Base-by-base conservation (phyloP, 1,140 invertebrate species). In the Eueides isabella region DNA sequence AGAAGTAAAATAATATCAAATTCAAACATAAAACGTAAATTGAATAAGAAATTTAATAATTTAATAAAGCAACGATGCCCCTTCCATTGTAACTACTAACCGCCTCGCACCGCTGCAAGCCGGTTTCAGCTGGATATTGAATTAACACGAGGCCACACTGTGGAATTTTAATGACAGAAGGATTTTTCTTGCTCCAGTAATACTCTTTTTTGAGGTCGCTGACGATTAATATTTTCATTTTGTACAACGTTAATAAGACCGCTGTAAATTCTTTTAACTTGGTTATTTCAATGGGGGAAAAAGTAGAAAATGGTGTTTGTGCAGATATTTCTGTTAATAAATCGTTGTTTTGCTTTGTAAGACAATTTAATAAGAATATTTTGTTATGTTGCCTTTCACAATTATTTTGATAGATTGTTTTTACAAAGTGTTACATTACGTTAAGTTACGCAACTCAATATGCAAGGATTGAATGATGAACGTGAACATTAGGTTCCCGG, bases 211-310 rank as follows among this genome's bases (percentile, higher is more conserved):
- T 61, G 61, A 29, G 61, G 61, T 61, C 61, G 61, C 61, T 61
- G 61, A 61, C 61, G 61, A 29, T 61, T 61, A 61, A 61, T 61
- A 61, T 61, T 61, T 61, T 61, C 61, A 61, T 61, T 61, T 29
- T 16, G 61, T 19, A 29, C 61, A 28, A 44, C 2, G n/a, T 61
- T 61, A 61, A 61, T 61, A 61, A 61, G 26, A 29, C 5, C 61
- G 26, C 19, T 61, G 61, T 61, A 26, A 61, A 29, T 61, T 61
- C 61, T 61, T 61, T 61, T 61, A 9, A 19, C 7, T 19, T 44
- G 41, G 41, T 44, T 44, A 44, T 44, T 19, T 44, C 0, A 19
- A 2, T 19, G 14, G 41, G 41, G 41, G 7, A 44, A 19, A 5
- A 19, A 44, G 41, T 44, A 44, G 0, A 16, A 19, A 44, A 44